Conservation (phyloP, 2,797 vertebrate genomes). For the Hybognathus amarus region DNA sequence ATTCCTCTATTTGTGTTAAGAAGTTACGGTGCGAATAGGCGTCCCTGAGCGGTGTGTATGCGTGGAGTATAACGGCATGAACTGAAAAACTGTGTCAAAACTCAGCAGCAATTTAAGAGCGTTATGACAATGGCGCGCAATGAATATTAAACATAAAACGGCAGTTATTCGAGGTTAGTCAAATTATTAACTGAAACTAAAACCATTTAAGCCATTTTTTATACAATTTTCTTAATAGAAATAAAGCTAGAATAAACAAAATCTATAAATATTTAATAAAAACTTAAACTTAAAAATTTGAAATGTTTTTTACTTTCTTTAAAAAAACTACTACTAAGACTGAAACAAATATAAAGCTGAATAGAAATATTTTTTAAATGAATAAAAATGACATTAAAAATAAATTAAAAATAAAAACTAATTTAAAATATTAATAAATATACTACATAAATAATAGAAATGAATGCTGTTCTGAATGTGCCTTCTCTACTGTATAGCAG, state of each 20-base stretch:
- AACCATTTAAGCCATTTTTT: neutral
- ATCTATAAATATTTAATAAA: neutral
- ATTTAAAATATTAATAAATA: neutral
- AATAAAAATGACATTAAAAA: neutral
- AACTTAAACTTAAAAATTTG: neutral
- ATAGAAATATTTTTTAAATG: neutral
- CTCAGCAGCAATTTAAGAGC: neutral
- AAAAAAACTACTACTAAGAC: neutral
- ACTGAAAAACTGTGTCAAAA: slow-evolving; percentile 3
- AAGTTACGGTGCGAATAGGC: neutral
- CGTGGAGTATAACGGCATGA: neutral
- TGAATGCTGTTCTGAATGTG: neutral
- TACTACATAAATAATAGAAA: neutral
- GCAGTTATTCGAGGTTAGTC: neutral
- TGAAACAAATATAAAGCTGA: neutral
- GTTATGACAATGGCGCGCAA: neutral
- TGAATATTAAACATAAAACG: neutral
- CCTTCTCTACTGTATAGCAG: neutral
- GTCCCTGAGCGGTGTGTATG: neutral
- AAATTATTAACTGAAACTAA: neutral
- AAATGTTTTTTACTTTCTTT: too few species aligned
- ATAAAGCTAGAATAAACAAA: neutral
- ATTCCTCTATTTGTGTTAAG: neutral
- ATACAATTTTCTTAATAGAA: neutral
- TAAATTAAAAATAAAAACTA: neutral